Evolutionary conservation across 1,140 invertebrate genomes (phyloP), one percentile per base, ranked within the genome.

Genomic region (Drosophila kurseongensis): DNA sequence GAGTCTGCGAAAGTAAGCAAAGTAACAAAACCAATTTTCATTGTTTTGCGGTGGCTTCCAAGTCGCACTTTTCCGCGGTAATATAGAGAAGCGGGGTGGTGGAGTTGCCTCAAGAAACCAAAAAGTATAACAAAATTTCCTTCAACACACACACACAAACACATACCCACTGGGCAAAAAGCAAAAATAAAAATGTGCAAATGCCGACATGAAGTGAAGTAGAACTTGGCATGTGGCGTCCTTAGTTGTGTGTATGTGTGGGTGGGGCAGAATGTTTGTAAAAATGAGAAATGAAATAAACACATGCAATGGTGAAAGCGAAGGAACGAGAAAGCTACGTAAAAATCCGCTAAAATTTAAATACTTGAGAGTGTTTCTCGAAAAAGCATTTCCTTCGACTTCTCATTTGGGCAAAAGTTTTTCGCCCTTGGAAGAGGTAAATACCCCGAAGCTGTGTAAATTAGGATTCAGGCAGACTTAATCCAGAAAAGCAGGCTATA

Each of bases 1-100:
- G 56, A 48, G 29, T 55, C 56, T 76, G 40, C 59, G 45, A 68
- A 76, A 73, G 73, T 72, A 82, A 88, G 79, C 62, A 84, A 86
- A 80, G 75, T 65, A 83, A 89, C 76, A 84, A 89, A 89, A 89
- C 80, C 84, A 89, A 89, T 89, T 89, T 89, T 89, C 84, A 89
- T 89, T 89, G 84, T 89, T 89, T 88, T 84, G 84, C 74, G 80
- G 84, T 77, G 51, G 79, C 79, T 82, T 78, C 41, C 55, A 50
- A 57, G 42, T 57, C 54, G 71, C 52, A 67, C 45, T 65, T 68
- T 50, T 58, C 36, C 27, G 52, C 47, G 18, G 54, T 6, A 32
- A 6, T 32, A 32, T 32, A 4, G 23, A 4, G 23, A 0, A 23
- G 54, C 6, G 23, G 12, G 29, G 12, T 23, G 38, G 5, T 36